A percentile compares a stretch with the other conserved stretches of the same genome.
phyloP scores from a whole-genome alignment of 2,113 vertebrate species.

The Lathamus discolor region DNA sequence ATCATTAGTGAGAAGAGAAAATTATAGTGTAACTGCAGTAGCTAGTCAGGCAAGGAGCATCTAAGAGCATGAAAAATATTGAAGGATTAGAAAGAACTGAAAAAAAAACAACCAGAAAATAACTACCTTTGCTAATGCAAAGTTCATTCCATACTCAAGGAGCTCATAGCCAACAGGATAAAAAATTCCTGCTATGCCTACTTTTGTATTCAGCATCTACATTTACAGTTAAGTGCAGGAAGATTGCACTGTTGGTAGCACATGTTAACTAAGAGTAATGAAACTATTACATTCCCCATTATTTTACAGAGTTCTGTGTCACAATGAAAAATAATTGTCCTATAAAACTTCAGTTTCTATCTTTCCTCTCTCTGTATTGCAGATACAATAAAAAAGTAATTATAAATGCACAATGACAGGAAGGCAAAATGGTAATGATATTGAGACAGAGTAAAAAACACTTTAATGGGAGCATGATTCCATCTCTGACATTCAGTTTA shows the following conservation, averaged over 20 bases:
- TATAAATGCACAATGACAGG: not conserved
- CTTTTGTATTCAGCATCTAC: not conserved
- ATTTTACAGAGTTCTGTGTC: not conserved
- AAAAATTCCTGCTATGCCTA: not conserved
- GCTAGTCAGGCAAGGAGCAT: not conserved
- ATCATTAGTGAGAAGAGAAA: not conserved
- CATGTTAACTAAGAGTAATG: not conserved
- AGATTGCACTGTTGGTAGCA: not conserved
- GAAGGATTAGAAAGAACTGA: not conserved
- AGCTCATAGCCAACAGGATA: not conserved
- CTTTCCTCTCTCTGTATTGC: not conserved
- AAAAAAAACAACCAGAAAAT: not conserved
- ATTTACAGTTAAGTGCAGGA: not conserved
- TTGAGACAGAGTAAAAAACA: not conserved
- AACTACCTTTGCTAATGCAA: not conserved
- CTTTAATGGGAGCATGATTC: not conserved
- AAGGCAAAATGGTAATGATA: not conserved
- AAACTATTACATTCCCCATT: not conserved
- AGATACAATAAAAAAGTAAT: not conserved
- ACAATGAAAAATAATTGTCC: not conserved
- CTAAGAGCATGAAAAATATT: not conserved
- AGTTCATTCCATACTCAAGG: not conserved
- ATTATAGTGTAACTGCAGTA: not conserved
- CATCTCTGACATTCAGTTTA: not conserved
- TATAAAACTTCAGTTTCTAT: not conserved